phyloP scores from a whole-genome alignment of 2,113 vertebrate genomes.

The Rattus norvegicus region GRCr8 NC_086034.1:27816001-27816500 shows the following conservation, averaged over 20 bases:
- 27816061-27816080: background rate
- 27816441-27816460: background rate
- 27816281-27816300: background rate
- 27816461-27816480: background rate
- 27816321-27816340: background rate
- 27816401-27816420: background rate
- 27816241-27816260: background rate
- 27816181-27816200: background rate
- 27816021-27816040: background rate
- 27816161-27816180: background rate
- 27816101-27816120: background rate
- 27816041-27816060: background rate
- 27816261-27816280: background rate
- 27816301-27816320: background rate
- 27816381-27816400: too few relatives aligned
- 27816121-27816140: background rate
- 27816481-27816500: background rate
- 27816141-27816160: background rate
- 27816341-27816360: background rate
- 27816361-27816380: background rate
- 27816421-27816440: background rate
- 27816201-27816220: background rate
- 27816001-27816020: background rate
- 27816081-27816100: background rate
- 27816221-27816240: background rate